A percentile compares a stretch with the other conserved stretches of the same genome.
These are phyloP conservation scores for Strigamia maritima DNA, from an alignment of 2,888 invertebrate genomes.

Conservation along the genomic window DNA sequence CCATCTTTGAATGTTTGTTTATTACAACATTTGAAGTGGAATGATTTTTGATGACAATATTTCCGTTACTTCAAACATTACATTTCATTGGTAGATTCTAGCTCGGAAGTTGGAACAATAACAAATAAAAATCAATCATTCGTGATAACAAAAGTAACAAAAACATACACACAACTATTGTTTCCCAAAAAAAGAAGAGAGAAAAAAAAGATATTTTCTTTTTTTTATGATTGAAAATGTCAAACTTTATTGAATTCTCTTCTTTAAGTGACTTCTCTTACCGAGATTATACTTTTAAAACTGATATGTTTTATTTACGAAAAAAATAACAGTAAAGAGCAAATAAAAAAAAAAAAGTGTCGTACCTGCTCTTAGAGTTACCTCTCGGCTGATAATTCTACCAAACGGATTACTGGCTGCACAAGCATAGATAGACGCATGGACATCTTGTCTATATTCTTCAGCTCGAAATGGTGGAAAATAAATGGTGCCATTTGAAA, in stretches of 20 bases:
- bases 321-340: neutral
- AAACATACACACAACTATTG: neutral
- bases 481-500: conserved; percentile 46
- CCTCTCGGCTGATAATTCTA: conserved; percentile 46
- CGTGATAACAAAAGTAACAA: neutral
- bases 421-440: conserved; percentile 47
- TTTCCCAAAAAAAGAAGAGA: too few relatives aligned
- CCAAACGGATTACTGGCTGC: conserved; percentile 46
- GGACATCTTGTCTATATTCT: conserved; percentile 46
- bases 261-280: too few relatives aligned
- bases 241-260: too few relatives aligned
- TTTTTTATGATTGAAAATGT: too few relatives aligned
- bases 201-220: too few relatives aligned
- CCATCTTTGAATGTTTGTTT: neutral
- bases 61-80: neutral
- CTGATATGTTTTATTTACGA: neutral
- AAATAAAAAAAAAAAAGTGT: neutral
- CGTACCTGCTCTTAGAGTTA: conserved; percentile 46
- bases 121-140: neutral
- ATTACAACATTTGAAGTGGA: neutral
- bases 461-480: conserved; percentile 45
- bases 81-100: neutral
- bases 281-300: neutral
- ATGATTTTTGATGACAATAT: neutral
- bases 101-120: neutral